phyloP scores from a whole-genome alignment of 2,888 invertebrate genomes.

The Hypena proboscidalis region DNA sequence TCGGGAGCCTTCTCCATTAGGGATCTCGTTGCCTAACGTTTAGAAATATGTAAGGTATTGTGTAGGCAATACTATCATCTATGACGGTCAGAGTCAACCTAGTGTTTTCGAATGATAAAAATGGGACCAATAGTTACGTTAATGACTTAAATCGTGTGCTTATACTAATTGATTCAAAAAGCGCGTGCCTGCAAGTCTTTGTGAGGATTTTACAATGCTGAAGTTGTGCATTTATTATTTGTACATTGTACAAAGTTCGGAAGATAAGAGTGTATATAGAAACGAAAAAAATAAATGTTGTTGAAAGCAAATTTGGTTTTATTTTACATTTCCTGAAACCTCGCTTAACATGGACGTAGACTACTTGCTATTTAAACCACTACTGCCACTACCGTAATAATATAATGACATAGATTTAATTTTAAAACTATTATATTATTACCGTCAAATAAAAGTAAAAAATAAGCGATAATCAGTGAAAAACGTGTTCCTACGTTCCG shows the following conservation, averaged over 20 bases:
- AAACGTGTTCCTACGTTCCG: no score
- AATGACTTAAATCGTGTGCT: constrained; percentile 53
- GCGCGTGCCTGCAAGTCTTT: constrained; percentile 65
- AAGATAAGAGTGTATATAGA: constrained; percentile 76
- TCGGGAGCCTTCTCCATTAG: constrained; percentile 19
- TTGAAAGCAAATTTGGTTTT: constrained; percentile 54
- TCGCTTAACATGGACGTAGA: no score
- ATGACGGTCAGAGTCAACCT: constrained; percentile 25
- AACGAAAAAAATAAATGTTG: constrained; percentile 78
- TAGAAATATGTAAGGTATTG: constrained; percentile 20
- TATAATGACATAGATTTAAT: no score
- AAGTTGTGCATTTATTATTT: constrained; percentile 85
- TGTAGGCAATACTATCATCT: constrained; percentile 23
- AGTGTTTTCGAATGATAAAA: constrained; percentile 60
- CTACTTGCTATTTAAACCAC: no score
- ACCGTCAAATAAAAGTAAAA: no score
- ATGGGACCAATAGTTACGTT: constrained; percentile 74
- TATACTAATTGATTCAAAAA: constrained; percentile 54
- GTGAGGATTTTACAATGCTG: constrained; percentile 78
- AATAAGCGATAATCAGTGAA: no score
- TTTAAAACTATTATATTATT: no score
- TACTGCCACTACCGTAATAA: no score
- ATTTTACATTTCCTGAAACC: constrained; percentile 39
- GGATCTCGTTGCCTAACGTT: constrained; percentile 33
- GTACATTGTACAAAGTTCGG: constrained; percentile 78